Conservation (phyloP, 2,888 invertebrate species). For the Branchellion lobata region DNA sequence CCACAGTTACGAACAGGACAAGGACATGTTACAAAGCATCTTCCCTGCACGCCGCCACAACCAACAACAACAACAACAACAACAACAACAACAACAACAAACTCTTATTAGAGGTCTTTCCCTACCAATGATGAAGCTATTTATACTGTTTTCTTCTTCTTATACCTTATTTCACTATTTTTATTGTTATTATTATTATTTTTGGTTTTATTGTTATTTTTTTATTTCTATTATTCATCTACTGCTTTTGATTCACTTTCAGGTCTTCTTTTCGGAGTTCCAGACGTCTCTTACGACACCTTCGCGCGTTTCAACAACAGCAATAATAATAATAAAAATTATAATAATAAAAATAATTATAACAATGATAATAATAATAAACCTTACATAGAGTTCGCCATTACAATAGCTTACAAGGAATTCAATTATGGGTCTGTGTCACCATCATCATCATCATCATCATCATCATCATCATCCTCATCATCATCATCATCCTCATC, state of each 20-base stretch:
- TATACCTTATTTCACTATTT: neutral
- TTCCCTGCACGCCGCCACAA: too few relatives aligned
- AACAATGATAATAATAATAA: neutral
- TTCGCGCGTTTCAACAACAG: slow-evolving; percentile 7
- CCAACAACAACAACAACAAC: neutral
- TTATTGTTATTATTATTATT: neutral
- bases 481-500: too few relatives aligned
- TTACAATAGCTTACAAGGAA: slow-evolving; percentile 81
- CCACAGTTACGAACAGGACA: neutral
- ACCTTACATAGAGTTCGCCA: slow-evolving; percentile 75
- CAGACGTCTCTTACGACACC: slow-evolving; percentile 73
- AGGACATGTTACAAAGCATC: neutral
- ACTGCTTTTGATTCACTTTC: too few relatives aligned
- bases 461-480: neutral
- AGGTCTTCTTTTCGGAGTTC: slow-evolving; percentile 90
- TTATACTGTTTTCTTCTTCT: neutral
- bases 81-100: neutral
- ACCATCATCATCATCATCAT: slow-evolving; percentile 11
- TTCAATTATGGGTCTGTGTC: slow-evolving; percentile 73
- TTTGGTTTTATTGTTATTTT: neutral
- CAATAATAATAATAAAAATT: neutral
- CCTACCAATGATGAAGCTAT: neutral
- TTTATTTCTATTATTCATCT: neutral
- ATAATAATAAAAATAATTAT: neutral
- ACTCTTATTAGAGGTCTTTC: neutral